Evolutionary conservation across 2,797 vertebrate species (phyloP), one percentile per base, ranked within the genome.

Genomic region (Kryptolebias ocellatus): DNA sequence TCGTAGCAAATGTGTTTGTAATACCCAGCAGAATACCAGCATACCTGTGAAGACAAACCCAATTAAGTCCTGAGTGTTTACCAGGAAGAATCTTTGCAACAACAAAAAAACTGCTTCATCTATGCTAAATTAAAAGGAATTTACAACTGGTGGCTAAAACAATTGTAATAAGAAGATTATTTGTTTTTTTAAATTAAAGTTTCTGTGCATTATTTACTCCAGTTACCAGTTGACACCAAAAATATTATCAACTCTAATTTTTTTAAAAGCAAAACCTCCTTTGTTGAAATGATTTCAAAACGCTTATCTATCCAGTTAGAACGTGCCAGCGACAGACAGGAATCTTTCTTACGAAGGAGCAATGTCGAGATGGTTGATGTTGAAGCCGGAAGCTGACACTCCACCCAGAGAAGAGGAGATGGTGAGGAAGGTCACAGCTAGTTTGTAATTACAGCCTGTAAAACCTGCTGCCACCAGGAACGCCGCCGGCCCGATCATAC

Each of bases 331-430:
- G 18, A 28, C 20, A 50, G 17, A 6, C 18, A 34, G 5, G n/a
- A 24, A n/a, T 11, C 0, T 10, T 89, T 67, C 97, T 97, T 92
- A 99, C 98, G 97, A 98, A 66, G 98, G 98, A 39, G 98, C 98
- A 67, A 99, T 98, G 85, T 99, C 98, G 52, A 99, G 93, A 74
- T 99, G 98, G 87, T 98, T 99, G 90, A 99, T 98, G 88, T 94
- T 97, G 86, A 97, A 99, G 70, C 98, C 98, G 34, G 97, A 96
- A 0, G 95, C 94, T 4, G 95, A 95, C 61, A 97, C 94, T 42
- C 98, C 97, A 31, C 97, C 97, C 54, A 99, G 86, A 5, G 96
- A 89, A 8, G 96, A 98, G 14, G 97, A 99, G 87, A 98, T 53
- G 56, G 97, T 97, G 72, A 99, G 92, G 53, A 99, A 98, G 0